These are phyloP conservation scores for Ectobius pallidus DNA, from an alignment of 2,888 invertebrate genomes.

Conservation along the genomic window DNA sequence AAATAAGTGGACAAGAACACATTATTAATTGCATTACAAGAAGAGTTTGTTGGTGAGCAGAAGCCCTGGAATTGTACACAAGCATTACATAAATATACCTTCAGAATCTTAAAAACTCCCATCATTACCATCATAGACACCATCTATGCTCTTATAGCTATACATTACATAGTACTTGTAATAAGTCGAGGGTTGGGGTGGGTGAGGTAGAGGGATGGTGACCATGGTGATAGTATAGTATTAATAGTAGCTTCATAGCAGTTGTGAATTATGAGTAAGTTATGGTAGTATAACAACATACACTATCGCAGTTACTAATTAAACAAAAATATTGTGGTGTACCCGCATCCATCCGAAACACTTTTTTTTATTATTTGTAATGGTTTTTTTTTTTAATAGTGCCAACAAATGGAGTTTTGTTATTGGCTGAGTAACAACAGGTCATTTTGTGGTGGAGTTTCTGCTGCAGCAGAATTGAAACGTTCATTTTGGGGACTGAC, in stretches of 20 bases:
- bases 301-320: slow-evolving; percentile 33
- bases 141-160: slow-evolving; percentile 4
- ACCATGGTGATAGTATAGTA: background rate
- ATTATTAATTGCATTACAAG: too few species aligned
- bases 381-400: slow-evolving; percentile 1
- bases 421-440: background rate
- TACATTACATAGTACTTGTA: background rate
- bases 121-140: slow-evolving; percentile 8
- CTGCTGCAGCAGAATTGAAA: background rate
- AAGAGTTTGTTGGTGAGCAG: background rate
- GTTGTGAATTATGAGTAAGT: slow-evolving; percentile 26
- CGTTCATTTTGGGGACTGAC: background rate
- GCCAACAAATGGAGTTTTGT: background rate
- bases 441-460: background rate
- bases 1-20: too few species aligned
- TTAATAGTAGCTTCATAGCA: slow-evolving; percentile 20
- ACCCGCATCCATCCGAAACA: slow-evolving; percentile 44
- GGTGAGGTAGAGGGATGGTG: too few species aligned
- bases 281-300: slow-evolving; percentile 36
- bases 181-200: background rate
- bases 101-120: slow-evolving; percentile 3
- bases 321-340: slow-evolving; percentile 35
- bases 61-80: background rate
- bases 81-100: slow-evolving; percentile 6
- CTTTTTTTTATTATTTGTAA: slow-evolving; percentile 29